phyloP scores from a whole-genome alignment of 2,888 invertebrate genomes.

The Drosophila pseudotalamancana region DNA sequence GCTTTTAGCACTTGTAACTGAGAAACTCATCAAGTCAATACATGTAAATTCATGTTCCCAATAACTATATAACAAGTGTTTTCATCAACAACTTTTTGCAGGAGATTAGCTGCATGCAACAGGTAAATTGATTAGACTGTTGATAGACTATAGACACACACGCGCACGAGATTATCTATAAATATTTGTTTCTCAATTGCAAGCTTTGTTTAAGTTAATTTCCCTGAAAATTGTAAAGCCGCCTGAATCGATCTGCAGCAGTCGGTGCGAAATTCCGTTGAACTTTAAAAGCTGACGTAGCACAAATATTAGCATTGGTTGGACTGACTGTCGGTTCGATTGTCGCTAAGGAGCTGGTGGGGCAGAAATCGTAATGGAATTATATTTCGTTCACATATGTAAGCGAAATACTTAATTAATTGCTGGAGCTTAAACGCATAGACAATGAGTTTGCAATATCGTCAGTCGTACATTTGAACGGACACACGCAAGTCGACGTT shows the following conservation, averaged over 20 bases:
- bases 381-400: slow-evolving; percentile 56
- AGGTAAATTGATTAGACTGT: slow-evolving; percentile 42
- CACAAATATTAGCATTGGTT: slow-evolving; percentile 10
- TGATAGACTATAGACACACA: slow-evolving; percentile 5
- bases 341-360: slow-evolving; percentile 16
- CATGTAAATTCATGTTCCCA: slow-evolving; percentile 34
- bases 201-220: slow-evolving; percentile 49
- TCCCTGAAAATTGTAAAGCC: slow-evolving; percentile 18
- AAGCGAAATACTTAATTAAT: slow-evolving; percentile 69
- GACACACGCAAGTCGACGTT: slow-evolving; percentile 66
- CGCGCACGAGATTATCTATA: neutral
- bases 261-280: slow-evolving; percentile 48
- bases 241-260: neutral
- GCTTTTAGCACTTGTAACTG: slow-evolving; percentile 44
- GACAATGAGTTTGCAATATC: slow-evolving; percentile 73
- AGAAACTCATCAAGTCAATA: slow-evolving; percentile 47
- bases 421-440: slow-evolving; percentile 40
- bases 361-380: slow-evolving; percentile 54
- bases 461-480: slow-evolving; percentile 69
- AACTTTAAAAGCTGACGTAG: slow-evolving; percentile 72
- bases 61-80: neutral
- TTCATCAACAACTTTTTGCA: slow-evolving; percentile 44
- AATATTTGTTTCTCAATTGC: slow-evolving; percentile 25
- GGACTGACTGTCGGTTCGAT: slow-evolving; percentile 12
- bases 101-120: slow-evolving; percentile 51